These are phyloP conservation scores for Heliconius melpomene DNA, from an alignment of 1,140 invertebrate genomes.

Conservation along the genomic window DNA sequence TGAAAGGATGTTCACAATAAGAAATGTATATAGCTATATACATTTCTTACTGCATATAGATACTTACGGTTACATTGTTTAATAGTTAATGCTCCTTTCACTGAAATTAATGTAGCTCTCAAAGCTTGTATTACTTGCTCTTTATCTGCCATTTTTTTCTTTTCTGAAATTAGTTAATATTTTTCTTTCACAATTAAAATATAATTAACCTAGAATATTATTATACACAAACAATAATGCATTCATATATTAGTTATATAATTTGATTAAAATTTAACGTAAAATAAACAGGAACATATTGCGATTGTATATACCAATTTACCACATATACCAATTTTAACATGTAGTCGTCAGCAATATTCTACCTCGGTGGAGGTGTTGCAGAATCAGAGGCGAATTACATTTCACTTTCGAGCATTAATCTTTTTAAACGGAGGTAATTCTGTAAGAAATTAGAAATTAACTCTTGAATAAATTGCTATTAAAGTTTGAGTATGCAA, in stretches of 20 bases:
- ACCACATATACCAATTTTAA: constrained; percentile 3
- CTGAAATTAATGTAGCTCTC: constrained; percentile 74
- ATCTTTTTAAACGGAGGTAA: constrained; percentile 10
- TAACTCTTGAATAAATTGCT: not conserved
- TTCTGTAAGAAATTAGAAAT: constrained; percentile 5
- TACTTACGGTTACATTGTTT: constrained; percentile 79
- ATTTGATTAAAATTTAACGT: not conserved
- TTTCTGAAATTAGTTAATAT: constrained; percentile 2
- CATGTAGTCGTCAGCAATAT: constrained; percentile 38
- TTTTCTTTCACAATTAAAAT: not conserved
- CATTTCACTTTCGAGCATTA: constrained; percentile 24
- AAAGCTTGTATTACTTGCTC: constrained; percentile 77
- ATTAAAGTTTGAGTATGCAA: not conserved
- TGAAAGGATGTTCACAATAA: not conserved
- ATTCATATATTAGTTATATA: no score
- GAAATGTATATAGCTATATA: not conserved
- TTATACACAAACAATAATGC: not conserved
- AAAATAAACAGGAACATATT: not conserved
- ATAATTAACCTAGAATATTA: not conserved
- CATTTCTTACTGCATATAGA: not conserved
- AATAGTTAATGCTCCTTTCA: constrained; percentile 76
- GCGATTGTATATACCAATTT: constrained; percentile 11
- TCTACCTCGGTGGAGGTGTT: constrained; percentile 29
- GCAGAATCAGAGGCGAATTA: constrained; percentile 18
- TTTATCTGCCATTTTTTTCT: constrained; percentile 65